phyloP scores from a whole-genome alignment of 1,140 invertebrate genomes.

The Pantala flavescens region DNA sequence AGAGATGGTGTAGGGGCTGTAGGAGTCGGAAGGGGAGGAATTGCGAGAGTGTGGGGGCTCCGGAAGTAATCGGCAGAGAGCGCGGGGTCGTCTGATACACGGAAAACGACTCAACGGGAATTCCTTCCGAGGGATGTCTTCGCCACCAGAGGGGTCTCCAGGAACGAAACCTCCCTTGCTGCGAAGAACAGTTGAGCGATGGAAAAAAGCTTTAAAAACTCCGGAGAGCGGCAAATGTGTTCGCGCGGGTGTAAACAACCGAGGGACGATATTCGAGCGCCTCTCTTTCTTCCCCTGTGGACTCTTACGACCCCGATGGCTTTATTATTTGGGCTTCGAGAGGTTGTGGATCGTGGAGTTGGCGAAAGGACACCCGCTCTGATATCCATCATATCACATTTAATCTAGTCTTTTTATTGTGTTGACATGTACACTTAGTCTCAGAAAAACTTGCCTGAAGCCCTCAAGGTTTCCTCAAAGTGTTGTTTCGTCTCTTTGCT shows the following conservation, averaged over 20 bases:
- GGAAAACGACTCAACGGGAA: neutral
- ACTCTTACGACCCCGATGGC: neutral
- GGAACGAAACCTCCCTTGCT: too few species aligned
- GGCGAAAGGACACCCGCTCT: neutral
- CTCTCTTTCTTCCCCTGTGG: neutral
- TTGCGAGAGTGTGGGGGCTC: neutral
- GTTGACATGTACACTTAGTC: neutral
- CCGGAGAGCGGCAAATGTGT: too few species aligned
- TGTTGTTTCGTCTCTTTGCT: too few species aligned
- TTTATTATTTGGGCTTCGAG: too few species aligned
- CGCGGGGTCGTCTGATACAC: neutral
- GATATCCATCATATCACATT: neutral
- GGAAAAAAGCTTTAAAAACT: too few species aligned
- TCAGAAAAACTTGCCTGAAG: too few species aligned
- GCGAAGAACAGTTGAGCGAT: too few species aligned
- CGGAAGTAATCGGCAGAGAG: neutral
- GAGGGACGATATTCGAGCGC: too few species aligned
- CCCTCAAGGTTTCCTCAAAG: too few species aligned
- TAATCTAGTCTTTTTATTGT: conserved; percentile 4
- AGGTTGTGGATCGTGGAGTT: neutral
- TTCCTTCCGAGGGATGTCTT: too few species aligned
- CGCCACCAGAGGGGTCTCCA: too few species aligned
- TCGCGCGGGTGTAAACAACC: too few species aligned
- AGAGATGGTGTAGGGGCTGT: neutral
- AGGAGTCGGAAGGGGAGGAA: neutral